phyloP scores from a whole-genome alignment of 2,797 vertebrate genomes.

The Euphonia xanthogaster region DNA sequence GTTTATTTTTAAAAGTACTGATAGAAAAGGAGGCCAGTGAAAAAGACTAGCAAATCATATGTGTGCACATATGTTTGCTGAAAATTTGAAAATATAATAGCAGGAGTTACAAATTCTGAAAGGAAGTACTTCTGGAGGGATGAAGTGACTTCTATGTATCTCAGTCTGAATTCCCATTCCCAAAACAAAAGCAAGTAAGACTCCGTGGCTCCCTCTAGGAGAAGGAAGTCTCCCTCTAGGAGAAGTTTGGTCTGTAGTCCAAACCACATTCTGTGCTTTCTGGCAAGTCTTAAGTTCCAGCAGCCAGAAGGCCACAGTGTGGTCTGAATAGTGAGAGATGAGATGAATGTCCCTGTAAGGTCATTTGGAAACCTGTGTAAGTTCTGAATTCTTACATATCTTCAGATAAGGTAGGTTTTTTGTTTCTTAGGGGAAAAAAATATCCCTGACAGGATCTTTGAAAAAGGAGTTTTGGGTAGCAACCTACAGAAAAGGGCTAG shows the following conservation, averaged over 20 bases:
- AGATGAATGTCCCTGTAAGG: not conserved
- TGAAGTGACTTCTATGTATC: not conserved
- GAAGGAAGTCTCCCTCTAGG: not conserved
- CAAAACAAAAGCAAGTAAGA: not conserved
- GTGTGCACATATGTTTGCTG: not conserved
- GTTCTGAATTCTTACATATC: not conserved
- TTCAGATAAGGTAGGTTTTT: not conserved
- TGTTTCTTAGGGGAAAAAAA: not conserved
- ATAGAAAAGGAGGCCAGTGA: not conserved
- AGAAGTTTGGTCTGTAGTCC: not conserved
- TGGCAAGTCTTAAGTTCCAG: not conserved
- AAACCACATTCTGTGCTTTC: not conserved
- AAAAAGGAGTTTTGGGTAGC: not conserved
- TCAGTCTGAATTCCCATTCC: not conserved
- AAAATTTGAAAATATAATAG: not conserved
- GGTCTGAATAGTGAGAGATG: not conserved
- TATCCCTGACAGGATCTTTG: not conserved
- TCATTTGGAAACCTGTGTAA: not conserved
- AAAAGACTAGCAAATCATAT: constrained; percentile 3
- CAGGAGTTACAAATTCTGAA: not conserved
- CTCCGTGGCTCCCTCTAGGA: not conserved
- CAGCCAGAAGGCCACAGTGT: not conserved
- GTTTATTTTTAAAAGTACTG: not conserved
- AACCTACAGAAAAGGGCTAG: not conserved
- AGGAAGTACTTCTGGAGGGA: not conserved